These are phyloP conservation scores for Polyommatus icarus DNA, from an alignment of 2,888 invertebrate species.

Conservation along the genomic window DNA sequence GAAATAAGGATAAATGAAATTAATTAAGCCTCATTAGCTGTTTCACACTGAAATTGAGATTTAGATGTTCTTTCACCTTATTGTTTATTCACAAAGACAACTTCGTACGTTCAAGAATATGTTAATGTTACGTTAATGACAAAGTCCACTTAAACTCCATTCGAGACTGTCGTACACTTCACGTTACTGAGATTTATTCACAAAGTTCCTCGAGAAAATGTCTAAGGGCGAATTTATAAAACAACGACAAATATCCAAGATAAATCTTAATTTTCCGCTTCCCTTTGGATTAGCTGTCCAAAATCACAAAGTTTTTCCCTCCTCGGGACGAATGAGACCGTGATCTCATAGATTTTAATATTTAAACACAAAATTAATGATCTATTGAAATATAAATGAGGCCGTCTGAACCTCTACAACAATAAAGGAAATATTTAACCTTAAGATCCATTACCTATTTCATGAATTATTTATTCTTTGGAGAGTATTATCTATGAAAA, in stretches of 20 bases:
- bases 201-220: not conserved
- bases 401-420: not conserved
- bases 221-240: not conserved
- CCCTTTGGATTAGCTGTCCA: not conserved
- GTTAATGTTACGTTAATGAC: slow-evolving; percentile 14
- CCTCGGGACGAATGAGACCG: not conserved
- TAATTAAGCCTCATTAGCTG: not conserved
- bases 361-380: slow-evolving; percentile 11
- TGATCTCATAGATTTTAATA: slow-evolving; percentile 6
- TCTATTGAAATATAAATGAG: slow-evolving; percentile 14
- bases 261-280: not conserved
- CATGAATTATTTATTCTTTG: slow-evolving; percentile 14
- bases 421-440: slow-evolving; percentile 19
- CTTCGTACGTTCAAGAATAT: not conserved
- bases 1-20: not conserved
- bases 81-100: slow-evolving; percentile 12
- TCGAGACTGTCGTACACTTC: slow-evolving; percentile 1
- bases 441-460: slow-evolving; percentile 18
- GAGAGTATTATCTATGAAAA: slow-evolving; percentile 6
- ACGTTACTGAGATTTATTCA: not conserved
- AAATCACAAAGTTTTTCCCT: not conserved
- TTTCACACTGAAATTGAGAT: not conserved
- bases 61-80: slow-evolving; percentile 1
- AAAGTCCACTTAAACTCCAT: slow-evolving; percentile 19
- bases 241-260: not conserved